Conservation (phyloP, 2,888 invertebrate species). For the Limnephilus auricula region DNA sequence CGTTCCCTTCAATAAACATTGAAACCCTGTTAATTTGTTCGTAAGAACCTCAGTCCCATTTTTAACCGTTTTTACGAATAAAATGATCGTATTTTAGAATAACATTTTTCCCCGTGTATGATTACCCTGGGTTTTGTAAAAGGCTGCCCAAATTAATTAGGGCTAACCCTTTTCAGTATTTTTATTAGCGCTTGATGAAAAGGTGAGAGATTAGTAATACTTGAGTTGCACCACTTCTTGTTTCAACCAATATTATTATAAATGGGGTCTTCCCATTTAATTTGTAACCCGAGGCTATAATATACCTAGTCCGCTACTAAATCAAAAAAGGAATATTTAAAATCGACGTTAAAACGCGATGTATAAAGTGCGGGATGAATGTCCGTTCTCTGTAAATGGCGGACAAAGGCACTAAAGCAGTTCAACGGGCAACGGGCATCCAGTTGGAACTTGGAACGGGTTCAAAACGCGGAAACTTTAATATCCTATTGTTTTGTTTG, state of each 20-base stretch:
- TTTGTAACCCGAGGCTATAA: neutral
- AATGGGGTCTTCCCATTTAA: neutral
- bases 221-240: neutral
- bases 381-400: constrained; percentile 36
- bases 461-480: constrained; percentile 46
- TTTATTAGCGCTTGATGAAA: neutral
- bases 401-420: constrained; percentile 43
- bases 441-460: constrained; percentile 33
- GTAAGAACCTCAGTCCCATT: no score
- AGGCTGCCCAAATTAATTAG: no score
- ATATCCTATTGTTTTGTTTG: constrained; percentile 41
- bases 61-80: no score
- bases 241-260: neutral
- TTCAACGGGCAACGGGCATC: constrained; percentile 43
- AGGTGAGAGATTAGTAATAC: neutral
- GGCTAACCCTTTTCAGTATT: neutral
- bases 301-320: neutral
- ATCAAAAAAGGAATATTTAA: neutral
- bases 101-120: no score
- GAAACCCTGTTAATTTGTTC: no score
- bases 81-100: no score
- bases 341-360: neutral
- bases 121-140: no score
- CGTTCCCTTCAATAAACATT: no score
- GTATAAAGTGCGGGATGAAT: constrained; percentile 47